These are phyloP conservation scores for Crotalus helleri DNA, from an alignment of 2,113 vertebrate genomes.

Conservation along the genomic window DNA sequence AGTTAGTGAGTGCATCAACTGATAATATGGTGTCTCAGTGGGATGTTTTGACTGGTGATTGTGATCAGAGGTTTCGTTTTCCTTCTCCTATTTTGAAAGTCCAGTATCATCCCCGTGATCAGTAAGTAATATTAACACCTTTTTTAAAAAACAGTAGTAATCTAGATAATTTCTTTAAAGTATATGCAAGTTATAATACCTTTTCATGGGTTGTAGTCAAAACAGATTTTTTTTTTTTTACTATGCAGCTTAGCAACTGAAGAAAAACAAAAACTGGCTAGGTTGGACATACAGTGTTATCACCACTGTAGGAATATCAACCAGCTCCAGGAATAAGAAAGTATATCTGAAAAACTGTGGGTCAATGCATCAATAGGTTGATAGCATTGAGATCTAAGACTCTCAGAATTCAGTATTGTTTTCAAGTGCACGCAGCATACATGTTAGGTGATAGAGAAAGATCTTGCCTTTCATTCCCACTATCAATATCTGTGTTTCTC, in stretches of 20 bases:
- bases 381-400: background rate
- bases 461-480: background rate
- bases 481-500: background rate
- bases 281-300: background rate
- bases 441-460: background rate
- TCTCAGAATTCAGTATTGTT: background rate
- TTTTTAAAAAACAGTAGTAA: background rate
- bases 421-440: no score
- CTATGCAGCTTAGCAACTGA: background rate
- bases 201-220: background rate
- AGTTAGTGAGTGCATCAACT: slow-evolving; percentile 93
- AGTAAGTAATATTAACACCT: slow-evolving; percentile 74
- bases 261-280: background rate
- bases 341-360: background rate
- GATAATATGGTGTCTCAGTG: slow-evolving; percentile 98
- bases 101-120: slow-evolving; percentile 93
- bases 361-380: background rate
- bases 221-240: background rate
- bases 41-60: slow-evolving; percentile 96
- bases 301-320: background rate
- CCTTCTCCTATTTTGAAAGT: slow-evolving; percentile 96
- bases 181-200: background rate
- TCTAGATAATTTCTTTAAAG: fast-evolving
- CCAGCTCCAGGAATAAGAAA: background rate
- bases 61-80: slow-evolving; percentile 95